phyloP scores from a whole-genome alignment of 2,113 vertebrate species.

The Chlorodrepanis virens region DNA sequence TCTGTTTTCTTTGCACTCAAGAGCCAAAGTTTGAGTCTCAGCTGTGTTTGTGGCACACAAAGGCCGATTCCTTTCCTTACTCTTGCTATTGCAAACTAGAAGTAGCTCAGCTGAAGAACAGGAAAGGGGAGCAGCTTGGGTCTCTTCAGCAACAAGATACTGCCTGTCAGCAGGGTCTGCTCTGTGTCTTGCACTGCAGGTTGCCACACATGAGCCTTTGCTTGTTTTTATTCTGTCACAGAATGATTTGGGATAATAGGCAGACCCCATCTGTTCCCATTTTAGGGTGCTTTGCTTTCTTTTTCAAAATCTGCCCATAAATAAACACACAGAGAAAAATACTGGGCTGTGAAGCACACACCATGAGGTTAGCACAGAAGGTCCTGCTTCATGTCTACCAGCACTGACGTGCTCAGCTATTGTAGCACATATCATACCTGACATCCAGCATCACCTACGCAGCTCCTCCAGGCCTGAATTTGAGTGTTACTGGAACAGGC shows the following conservation, averaged over 20 bases:
- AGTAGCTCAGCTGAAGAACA: not conserved
- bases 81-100: not conserved
- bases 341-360: not conserved
- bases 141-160: not conserved
- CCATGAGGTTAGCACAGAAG: not conserved
- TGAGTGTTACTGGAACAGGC: not conserved
- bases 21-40: not conserved
- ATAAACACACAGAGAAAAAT: constrained; percentile 36
- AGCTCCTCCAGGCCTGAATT: not conserved
- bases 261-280: constrained; percentile 56
- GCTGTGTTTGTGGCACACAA: not conserved
- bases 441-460: not conserved
- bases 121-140: not conserved
- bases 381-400: not conserved
- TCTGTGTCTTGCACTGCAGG: constrained; percentile 50
- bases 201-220: constrained; percentile 46
- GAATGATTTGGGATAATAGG: constrained; percentile 57
- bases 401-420: not conserved
- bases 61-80: not conserved
- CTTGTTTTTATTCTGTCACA: constrained; percentile 56
- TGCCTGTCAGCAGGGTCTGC: constrained; percentile 6
- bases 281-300: constrained; percentile 46
- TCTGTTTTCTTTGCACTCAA: not conserved
- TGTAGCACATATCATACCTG: not conserved
- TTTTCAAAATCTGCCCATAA: constrained; percentile 45